Conservation (phyloP, 30 jellyfish, hydroid and myxozoan genomes). For the Catostylus mosaicus region DNA sequence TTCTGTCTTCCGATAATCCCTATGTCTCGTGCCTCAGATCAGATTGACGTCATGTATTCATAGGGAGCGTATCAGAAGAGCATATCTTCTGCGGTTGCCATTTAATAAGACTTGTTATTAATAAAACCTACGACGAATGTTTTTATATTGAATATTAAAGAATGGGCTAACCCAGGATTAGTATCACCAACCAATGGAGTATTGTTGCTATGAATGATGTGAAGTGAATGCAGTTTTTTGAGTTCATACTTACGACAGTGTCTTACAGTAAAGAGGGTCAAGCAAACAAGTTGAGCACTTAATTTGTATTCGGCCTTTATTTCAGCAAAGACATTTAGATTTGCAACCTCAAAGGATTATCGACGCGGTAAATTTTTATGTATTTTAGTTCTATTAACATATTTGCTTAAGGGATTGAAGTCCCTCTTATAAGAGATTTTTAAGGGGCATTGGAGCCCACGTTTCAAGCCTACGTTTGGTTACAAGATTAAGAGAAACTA, state of each 20-base stretch:
- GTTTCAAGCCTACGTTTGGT: neutral
- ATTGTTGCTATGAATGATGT: neutral
- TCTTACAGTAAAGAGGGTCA: neutral
- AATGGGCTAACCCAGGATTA: neutral
- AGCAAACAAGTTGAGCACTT: neutral
- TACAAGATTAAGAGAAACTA: neutral
- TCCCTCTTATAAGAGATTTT: neutral
- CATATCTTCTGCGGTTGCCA: neutral
- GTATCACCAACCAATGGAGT: neutral
- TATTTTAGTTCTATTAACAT: neutral
- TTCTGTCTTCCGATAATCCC: neutral
- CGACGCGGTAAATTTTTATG: neutral
- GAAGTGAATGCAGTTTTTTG: neutral
- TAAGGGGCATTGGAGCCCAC: neutral
- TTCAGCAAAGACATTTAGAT: neutral
- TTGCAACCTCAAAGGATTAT: neutral
- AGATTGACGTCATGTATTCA: neutral
- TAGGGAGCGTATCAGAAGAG: neutral
- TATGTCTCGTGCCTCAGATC: neutral
- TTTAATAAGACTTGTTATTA: neutral
- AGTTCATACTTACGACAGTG: neutral
- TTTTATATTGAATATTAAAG: neutral
- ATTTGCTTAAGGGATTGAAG: neutral
- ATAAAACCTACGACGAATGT: neutral
- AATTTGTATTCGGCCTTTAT: neutral